Evolutionary conservation across 2,113 vertebrate species (phyloP), one percentile per base, ranked within the genome.

Genomic region (Puntigrus tetrazona): DNA sequence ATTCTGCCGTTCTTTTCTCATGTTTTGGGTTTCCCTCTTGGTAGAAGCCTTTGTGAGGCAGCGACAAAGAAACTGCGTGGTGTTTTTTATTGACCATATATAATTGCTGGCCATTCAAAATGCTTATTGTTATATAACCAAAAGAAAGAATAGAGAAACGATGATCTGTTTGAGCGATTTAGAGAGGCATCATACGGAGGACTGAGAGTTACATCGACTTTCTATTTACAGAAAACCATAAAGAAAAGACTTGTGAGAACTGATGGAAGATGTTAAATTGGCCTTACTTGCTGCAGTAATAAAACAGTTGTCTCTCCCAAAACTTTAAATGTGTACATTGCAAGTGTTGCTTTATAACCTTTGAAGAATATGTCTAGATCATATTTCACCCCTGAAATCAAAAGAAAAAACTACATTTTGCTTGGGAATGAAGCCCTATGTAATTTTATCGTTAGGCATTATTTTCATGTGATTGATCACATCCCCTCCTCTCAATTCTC

Each of bases 101-200:
- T 85, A 83, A 82, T 86, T 80, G 86, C 41, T 78, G 78, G 18
- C 67, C 31, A 41, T 36, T 20, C 22, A 8, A 70, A 72, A 67
- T 83, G 78, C 81, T 88, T 78, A 52, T 34, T 57, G 10, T 86
- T 88, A 83, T 22, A n/a, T 85, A 88, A 87, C 52, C 34, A 5
- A 27, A 29, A 41, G 67, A 67, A 45, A 76, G 61, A 86, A 78
- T 16, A 65, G 84, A 47, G 31, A 31, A 38, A 16, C 41, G 74
- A 83, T 84, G 41, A 65, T 85, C 76, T 41, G 65, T 63, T 83
- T 78, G 78, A 82, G 70, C 9, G 38, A 83, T 85, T 69, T 78
- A 83, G 81, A n/a, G 57, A 78, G 45, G 75, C 61, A 34, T 27
- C 31, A 65, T 57, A 10, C 67, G 34, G n/a, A 82, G 43, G 65